Evolutionary conservation across 2,888 invertebrate genomes (phyloP).

Genomic region (Platycheirus albimanus): DNA sequence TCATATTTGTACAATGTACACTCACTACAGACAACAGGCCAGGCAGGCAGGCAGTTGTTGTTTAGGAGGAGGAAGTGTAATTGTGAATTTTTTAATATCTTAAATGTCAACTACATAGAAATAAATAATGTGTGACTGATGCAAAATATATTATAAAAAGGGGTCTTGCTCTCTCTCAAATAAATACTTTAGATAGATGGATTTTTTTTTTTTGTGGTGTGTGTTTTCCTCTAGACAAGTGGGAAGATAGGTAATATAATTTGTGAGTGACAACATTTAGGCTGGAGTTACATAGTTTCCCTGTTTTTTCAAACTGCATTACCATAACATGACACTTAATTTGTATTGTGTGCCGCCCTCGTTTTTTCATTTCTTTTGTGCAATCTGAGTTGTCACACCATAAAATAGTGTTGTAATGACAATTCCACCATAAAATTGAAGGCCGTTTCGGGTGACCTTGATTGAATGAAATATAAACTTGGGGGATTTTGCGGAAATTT

Average conservation of each 20-base stretch:
- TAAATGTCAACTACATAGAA: constrained; percentile 22
- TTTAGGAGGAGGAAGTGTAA: constrained; percentile 23
- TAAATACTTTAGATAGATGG: background rate
- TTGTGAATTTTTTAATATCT: constrained; percentile 13
- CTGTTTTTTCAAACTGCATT: constrained; percentile 4
- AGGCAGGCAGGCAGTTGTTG: background rate
- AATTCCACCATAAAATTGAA: constrained; percentile 26
- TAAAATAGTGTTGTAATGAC: constrained; percentile 10
- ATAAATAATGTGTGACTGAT: background rate
- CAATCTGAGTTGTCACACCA: background rate
- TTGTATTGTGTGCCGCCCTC: constrained; percentile 24
- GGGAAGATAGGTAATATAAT: constrained; percentile 5
- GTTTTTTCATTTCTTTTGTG: background rate
- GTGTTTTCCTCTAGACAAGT: constrained; percentile 15
- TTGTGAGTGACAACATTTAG: constrained; percentile 2
- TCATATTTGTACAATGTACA: no score
- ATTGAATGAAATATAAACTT: constrained; percentile 55
- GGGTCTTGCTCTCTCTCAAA: background rate
- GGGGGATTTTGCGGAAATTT: constrained; percentile 56
- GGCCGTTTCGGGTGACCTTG: constrained; percentile 62
- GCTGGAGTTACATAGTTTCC: background rate
- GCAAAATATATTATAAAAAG: constrained; percentile 3
- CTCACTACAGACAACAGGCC: no score
- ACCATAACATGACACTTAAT: background rate
- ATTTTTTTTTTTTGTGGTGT: constrained; percentile 8